A percentile compares a stretch with the other conserved stretches of the same genome.
Conservation (phyloP, 2,888 invertebrate species). For the Drosophila tanythrix region DNA sequence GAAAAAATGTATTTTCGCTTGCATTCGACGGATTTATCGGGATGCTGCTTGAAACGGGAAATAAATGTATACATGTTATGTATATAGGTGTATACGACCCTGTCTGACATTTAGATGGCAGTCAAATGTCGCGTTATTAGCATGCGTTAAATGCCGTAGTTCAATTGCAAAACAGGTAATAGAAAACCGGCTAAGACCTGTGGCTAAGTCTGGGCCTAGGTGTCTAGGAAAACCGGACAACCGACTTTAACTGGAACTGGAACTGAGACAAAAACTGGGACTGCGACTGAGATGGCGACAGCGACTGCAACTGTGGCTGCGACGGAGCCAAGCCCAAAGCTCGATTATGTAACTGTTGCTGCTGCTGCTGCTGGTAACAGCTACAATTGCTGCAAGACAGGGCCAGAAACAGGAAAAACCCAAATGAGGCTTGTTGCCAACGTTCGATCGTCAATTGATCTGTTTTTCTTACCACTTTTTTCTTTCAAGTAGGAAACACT, state of each 20-base stretch:
- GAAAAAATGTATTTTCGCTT: constrained; percentile 3
- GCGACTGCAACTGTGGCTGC: constrained; percentile 25
- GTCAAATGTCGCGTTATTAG: constrained; percentile 20
- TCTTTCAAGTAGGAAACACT: constrained; percentile 35
- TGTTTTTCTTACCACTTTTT: constrained; percentile 30
- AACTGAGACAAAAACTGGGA: constrained; percentile 32
- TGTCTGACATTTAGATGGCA: constrained; percentile 50
- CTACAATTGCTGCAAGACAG: constrained; percentile 14
- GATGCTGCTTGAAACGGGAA: background rate
- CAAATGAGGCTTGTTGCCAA: constrained; percentile 34
- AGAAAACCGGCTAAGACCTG: constrained; percentile 37
- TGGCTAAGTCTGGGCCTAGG: constrained; percentile 14
- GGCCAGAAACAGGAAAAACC: constrained; percentile 37
- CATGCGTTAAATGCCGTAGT: constrained; percentile 43
- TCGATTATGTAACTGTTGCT: constrained; percentile 37
- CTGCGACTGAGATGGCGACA: constrained; percentile 29
- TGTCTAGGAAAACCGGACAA: constrained; percentile 33
- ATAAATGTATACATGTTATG: background rate
- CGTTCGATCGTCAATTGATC: constrained; percentile 46
- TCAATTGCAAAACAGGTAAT: constrained; percentile 49
- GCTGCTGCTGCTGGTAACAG: constrained; percentile 2
- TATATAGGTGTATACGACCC: constrained; percentile 25
- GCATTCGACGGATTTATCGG: constrained; percentile 11
- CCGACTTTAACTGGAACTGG: constrained; percentile 37
- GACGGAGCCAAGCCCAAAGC: constrained; percentile 39